phyloP scores from a whole-genome alignment of 2,888 invertebrate species.

The Hydriomena furcata region DNA sequence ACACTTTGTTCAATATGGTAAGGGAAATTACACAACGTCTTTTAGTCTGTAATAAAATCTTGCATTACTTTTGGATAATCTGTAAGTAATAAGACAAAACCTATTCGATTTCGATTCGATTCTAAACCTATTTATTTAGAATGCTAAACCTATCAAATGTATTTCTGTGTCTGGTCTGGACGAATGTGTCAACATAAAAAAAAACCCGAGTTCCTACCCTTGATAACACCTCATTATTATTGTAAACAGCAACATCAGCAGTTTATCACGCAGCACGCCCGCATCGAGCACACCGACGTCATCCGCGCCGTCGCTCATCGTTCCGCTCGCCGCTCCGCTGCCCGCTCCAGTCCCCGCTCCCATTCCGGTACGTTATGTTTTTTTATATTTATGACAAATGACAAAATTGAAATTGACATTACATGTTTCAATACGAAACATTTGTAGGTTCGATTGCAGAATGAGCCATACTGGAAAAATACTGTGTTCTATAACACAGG shows the following conservation, averaged over 20 bases:
- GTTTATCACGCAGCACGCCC: slow-evolving; percentile 88
- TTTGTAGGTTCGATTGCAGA: no score
- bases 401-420: no score
- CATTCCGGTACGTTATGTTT: slow-evolving; percentile 49
- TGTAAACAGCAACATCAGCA: slow-evolving; percentile 90
- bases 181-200: no score
- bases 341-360: slow-evolving; percentile 59
- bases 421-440: background rate
- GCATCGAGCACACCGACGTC: slow-evolving; percentile 70
- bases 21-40: slow-evolving; percentile 11
- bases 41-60: slow-evolving; percentile 12
- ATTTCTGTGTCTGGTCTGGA: no score
- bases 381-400: no score
- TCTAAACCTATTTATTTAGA: no score
- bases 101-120: no score
- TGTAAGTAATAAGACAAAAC: no score
- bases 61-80: background rate
- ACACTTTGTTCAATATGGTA: slow-evolving; percentile 1
- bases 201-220: no score
- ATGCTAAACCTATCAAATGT: no score
- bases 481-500: no score
- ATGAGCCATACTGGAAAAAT: no score
- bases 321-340: slow-evolving; percentile 61
- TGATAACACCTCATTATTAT: background rate
- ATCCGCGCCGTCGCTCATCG: slow-evolving; percentile 55